Conservation (phyloP, 2,113 vertebrate genomes). For the Recurvirostra avosetta region DNA sequence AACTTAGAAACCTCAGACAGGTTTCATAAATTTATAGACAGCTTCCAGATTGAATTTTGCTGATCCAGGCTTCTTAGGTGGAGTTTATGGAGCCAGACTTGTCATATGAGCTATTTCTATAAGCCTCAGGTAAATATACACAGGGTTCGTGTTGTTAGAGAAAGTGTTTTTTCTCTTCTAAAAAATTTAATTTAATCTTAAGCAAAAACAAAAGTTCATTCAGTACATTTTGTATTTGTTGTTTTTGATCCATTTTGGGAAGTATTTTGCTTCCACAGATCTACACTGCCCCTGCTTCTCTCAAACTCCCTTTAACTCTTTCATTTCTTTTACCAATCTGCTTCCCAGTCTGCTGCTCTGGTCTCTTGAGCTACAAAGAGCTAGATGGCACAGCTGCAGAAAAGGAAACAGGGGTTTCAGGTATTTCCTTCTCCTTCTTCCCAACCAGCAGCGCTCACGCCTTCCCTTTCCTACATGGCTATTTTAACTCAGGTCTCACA, state of each 20-base stretch:
- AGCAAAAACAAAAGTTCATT: slow-evolving; percentile 56
- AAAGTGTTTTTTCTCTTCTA: slow-evolving; percentile 45
- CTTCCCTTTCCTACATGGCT: not conserved
- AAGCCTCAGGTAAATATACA: slow-evolving; percentile 63
- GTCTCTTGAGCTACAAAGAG: not conserved
- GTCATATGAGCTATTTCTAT: slow-evolving; percentile 63
- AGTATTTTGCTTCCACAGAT: slow-evolving; percentile 18
- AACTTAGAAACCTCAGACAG: slow-evolving; percentile 21
- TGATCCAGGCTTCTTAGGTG: not conserved
- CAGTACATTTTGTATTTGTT: slow-evolving; percentile 52
- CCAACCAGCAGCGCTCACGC: not conserved
- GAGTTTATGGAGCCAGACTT: slow-evolving; percentile 59
- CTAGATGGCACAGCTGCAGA: not conserved
- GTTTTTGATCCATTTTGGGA: slow-evolving; percentile 47
- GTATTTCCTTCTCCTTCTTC: not conserved
- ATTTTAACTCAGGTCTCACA: not conserved
- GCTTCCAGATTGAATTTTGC: slow-evolving; percentile 57
- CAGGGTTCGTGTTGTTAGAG: slow-evolving; percentile 25
- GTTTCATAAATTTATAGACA: slow-evolving; percentile 44
- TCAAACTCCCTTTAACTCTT: slow-evolving; percentile 24
- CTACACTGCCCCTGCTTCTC: not conserved
- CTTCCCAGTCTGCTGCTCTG: not conserved
- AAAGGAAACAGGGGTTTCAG: not conserved
- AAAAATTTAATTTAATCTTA: slow-evolving; percentile 40
- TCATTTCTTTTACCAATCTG: not conserved